Evolutionary conservation across 2,797 vertebrate genomes (phyloP).

Genomic region (Caiman crocodilus): DNA sequence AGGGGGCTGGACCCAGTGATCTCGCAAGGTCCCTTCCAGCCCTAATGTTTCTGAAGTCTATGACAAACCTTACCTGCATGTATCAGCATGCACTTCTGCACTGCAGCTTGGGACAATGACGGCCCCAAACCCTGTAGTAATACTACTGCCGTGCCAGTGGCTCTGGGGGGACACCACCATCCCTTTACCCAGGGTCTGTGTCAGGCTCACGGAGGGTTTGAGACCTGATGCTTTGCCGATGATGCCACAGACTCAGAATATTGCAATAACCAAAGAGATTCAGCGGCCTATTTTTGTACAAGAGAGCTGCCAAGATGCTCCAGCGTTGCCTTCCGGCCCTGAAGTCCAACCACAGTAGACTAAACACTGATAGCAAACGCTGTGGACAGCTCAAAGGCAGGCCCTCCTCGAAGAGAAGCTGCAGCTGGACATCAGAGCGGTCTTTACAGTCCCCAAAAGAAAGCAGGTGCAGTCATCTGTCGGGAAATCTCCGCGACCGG

Average conservation of each 20-base stretch:
- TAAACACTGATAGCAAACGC: rapidly evolving
- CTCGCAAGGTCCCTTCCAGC: no score
- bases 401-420: background rate
- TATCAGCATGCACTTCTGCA: no score
- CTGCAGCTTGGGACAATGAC: background rate
- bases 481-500: background rate
- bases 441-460: background rate
- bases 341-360: no score
- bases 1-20: no score
- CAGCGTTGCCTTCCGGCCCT: background rate
- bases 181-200: background rate
- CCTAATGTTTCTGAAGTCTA: no score
- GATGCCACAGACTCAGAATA: background rate
- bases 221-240: background rate
- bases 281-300: background rate
- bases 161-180: background rate
- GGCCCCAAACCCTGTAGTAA: background rate
- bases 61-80: no score
- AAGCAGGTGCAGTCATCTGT: background rate
- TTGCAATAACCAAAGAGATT: background rate
- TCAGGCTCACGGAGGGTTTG: background rate
- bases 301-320: background rate
- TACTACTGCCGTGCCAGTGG: background rate
- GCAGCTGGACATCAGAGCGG: rapidly evolving
- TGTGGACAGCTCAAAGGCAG: background rate